Base-by-base conservation (phyloP, 2,797 vertebrate genomes). In the Hydrolagus colliei region DNA sequence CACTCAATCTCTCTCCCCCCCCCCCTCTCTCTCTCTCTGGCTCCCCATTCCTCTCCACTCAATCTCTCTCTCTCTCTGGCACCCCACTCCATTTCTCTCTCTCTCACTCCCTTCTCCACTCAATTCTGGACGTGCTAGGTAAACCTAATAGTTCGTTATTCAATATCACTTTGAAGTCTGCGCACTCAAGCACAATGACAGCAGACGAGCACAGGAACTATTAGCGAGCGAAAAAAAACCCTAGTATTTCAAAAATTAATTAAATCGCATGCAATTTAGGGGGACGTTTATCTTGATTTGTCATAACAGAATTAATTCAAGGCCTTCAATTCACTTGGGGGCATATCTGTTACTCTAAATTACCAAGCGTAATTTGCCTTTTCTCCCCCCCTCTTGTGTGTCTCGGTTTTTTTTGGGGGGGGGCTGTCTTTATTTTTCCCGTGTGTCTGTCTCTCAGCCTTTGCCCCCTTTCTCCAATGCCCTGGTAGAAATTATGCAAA, bases 261-360 rank as follows among this genome's bases (percentile, higher is more conserved):
- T 98, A 98, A 98, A 98, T 97, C 95, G 96, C 95, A 96, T 96
- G 97, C 97, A 98, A 98, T 98, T 99, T 98, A 97, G 96, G 96
- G 95, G 96, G 97, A 97, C 97, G 96, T 99, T 98, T 98, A 98
- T 98, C 97, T 99, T 98, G 97, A 98, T 98, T 99, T 98, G 97
- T 98, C 96, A 98, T 98, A 98, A 98, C 97, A 97, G 97, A 98
- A 99, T 99, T 98, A 98, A 99, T 99, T 98, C 96, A 97, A 97
- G 96, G 96, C 96, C 96, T 97, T 96, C 97, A 98, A 97, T 98
- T 97, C 97, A 97, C 97, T 97, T 94, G 96, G 96, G 97, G 96
- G 96, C 96, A 97, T 96, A 97, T 98, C 97, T 98, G 97, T 98
- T 98, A 97, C 97, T 98, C 96, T 96, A 97, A 98, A 98, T 98